A percentile compares a stretch with the other conserved stretches of the same genome.
Evolutionary conservation across 2,113 vertebrate species (phyloP).

Genomic region (Ondatra zibethicus): DNA sequence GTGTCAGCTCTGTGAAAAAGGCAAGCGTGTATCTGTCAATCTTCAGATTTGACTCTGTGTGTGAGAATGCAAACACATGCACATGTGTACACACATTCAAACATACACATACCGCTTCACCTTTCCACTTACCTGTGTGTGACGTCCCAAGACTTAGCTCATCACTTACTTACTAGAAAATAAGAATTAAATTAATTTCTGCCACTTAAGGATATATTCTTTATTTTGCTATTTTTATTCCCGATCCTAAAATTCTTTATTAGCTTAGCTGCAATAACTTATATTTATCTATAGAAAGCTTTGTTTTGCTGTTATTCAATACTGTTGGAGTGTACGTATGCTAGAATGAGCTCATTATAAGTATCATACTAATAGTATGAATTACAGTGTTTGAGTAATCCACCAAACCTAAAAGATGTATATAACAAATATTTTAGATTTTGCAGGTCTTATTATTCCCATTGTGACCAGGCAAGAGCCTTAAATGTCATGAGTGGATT

Average conservation of each 20-base stretch:
- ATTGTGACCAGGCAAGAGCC: background rate
- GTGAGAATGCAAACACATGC: too few relatives aligned
- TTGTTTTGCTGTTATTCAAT: slow-evolving; percentile 4
- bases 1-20: slow-evolving; percentile 82
- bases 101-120: background rate
- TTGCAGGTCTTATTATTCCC: background rate
- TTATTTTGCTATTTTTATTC: slow-evolving; percentile 13
- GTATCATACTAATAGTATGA: background rate
- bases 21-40: slow-evolving; percentile 81
- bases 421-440: background rate
- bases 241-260: background rate
- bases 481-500: background rate
- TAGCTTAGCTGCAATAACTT: background rate
- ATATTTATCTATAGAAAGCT: slow-evolving; percentile 31
- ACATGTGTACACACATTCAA: background rate
- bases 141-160: background rate
- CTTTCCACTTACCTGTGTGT: slow-evolving; percentile 15
- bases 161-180: accelerated
- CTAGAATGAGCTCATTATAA: background rate
- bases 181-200: background rate
- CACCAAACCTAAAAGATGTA: background rate
- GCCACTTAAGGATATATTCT: background rate
- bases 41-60: slow-evolving; percentile 49
- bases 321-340: background rate
- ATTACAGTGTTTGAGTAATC: background rate